These are phyloP conservation scores for Mionectes macconnelli DNA, from an alignment of 2,113 vertebrate species.

Conservation along the genomic window DNA sequence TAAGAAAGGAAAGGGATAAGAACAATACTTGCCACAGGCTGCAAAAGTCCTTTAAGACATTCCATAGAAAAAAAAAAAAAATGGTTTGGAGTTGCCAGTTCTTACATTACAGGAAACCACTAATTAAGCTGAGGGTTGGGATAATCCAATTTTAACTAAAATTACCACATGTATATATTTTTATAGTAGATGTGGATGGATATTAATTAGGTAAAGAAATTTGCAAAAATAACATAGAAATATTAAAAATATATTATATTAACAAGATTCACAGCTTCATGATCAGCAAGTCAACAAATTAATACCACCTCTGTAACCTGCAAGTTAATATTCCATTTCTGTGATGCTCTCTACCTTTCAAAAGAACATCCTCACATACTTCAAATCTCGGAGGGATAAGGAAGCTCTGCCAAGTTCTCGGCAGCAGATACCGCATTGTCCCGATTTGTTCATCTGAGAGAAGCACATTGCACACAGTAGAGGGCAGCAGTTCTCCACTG, in stretches of 20 bases:
- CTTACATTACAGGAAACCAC: background rate
- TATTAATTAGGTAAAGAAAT: background rate
- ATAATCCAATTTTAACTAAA: background rate
- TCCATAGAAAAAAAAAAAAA: background rate
- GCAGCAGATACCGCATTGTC: rapidly evolving
- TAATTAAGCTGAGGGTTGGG: background rate
- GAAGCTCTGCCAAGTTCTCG: background rate
- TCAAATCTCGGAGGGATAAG: background rate
- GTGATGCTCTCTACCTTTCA: background rate
- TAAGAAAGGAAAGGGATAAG: background rate
- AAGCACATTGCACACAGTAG: background rate
- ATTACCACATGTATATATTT: background rate
- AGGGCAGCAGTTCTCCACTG: conserved; percentile 40
- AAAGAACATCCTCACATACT: rapidly evolving
- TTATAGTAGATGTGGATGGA: background rate
- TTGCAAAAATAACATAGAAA: background rate
- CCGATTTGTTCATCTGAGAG: background rate
- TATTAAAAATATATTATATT: background rate
- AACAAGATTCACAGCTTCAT: background rate
- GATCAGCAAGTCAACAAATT: background rate
- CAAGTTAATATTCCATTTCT: background rate
- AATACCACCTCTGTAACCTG: background rate
- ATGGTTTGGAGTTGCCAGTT: background rate
- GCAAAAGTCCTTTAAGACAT: background rate
- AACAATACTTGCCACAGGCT: background rate